Evolutionary conservation across 2,888 invertebrate genomes (phyloP), one percentile per base, ranked within the genome.

Genomic region (Caenorhabditis uteleia): DNA sequence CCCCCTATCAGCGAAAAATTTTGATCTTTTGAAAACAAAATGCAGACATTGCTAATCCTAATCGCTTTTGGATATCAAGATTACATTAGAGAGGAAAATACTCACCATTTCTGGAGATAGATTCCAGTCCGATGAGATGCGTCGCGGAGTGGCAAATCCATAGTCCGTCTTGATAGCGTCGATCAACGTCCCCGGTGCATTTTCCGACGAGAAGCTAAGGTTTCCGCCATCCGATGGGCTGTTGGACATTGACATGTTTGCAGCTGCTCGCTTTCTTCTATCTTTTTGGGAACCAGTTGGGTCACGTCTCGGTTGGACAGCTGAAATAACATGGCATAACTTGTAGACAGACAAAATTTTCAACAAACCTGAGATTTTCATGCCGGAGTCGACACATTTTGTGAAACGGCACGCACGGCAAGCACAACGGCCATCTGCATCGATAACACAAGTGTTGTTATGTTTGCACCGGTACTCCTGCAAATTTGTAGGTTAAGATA

Each of bases 231-330:
- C 64, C 21, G 34, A 14, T n/a, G 57, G 57, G 26, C 57, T 64
- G 14, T 25, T 29, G 1, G 39, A 45, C 1, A 44, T 23, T 1
- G 49, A 50, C 12, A 20, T 12, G 18, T 49, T 42, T 6, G 21
- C 34, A 3, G 45, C n/a, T 18, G 29, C 26, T 5, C 65, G 38
- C 29, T 61, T 61, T 21, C 62, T 45, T 1, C 74, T 62, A 18
- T 79, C 75, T 44, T 77, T 75, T 44, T 81, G 80, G 1, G 77
- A 71, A 29, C 80, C 80, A 27, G 80, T 80, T 10, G 80, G 80
- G 38, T 81, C 80, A 6, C 80, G 69, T 23, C 73, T 60, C 1
- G 80, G 80, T 55, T 79, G 80, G 14, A 80, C 80, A 34, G 78
- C 80, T 74, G 62, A 27, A 61, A 60, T 16, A 12, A 43, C 23